Conservation (phyloP, 1,140 invertebrate genomes). For the Scaptomyza pallida region DNA sequence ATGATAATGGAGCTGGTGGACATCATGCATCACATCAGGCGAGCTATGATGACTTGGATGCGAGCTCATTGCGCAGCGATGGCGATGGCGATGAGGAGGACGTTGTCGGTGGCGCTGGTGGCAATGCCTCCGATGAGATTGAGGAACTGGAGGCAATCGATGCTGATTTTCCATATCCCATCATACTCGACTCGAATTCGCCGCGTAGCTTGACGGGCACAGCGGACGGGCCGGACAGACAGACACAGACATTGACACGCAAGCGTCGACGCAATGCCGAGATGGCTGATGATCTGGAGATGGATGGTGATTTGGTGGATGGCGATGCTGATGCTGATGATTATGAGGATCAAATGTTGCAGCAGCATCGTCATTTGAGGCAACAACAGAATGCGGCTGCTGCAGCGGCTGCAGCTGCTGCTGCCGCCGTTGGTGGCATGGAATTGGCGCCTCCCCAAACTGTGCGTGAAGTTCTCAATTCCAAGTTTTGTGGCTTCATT, state of each 20-base stretch:
- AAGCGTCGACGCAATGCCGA: constrained; percentile 68
- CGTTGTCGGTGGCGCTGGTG: too few relatives aligned
- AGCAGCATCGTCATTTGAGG: constrained; percentile 78
- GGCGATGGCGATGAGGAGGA: constrained; percentile 65
- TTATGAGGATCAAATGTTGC: constrained; percentile 80
- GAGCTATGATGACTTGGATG: constrained; percentile 74
- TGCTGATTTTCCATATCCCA: constrained; percentile 79
- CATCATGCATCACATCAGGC: constrained; percentile 42
- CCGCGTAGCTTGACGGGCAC: constrained; percentile 45
- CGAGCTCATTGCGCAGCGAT: constrained; percentile 66
- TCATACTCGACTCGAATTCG: constrained; percentile 77
- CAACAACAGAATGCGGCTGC: constrained; percentile 65
- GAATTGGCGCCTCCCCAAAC: constrained; percentile 75
- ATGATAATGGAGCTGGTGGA: constrained; percentile 51
- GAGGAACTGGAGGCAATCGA: constrained; percentile 82
- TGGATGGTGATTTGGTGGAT: constrained; percentile 48
- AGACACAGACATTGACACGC: constrained; percentile 19
- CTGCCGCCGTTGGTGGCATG: constrained; percentile 34
- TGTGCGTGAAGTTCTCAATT: constrained; percentile 78
- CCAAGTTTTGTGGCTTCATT: constrained; percentile 81
- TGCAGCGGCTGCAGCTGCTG: constrained; percentile 19
- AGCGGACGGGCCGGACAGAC: not conserved
- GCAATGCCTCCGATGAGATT: constrained; percentile 70
- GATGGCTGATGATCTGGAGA: constrained; percentile 47
- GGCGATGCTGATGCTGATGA: constrained; percentile 56